A percentile compares a stretch with the other conserved stretches of the same genome.
These are phyloP conservation scores for Epinotia demarniana DNA, from an alignment of 2,888 invertebrate genomes.

Conservation along the genomic window DNA sequence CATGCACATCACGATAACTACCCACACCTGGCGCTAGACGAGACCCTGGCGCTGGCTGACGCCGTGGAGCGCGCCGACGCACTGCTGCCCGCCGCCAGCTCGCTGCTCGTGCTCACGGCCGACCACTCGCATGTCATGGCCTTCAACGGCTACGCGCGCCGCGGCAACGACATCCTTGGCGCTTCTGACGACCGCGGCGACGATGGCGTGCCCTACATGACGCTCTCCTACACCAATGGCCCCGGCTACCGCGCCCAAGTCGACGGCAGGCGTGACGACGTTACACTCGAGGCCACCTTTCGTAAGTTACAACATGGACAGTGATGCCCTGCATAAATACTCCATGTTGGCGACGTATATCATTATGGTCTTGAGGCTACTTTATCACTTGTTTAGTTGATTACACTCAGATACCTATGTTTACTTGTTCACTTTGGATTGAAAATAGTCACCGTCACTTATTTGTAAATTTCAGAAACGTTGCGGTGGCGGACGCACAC, in stretches of 20 bases:
- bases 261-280: slow-evolving; percentile 65
- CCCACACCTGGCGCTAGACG: slow-evolving; percentile 86
- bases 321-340: too few species aligned
- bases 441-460: too few species aligned
- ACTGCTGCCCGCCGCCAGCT: slow-evolving; percentile 80
- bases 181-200: slow-evolving; percentile 61
- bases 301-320: slow-evolving; percentile 43
- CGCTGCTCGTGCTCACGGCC: slow-evolving; percentile 90
- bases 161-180: slow-evolving; percentile 69
- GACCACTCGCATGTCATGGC: slow-evolving; percentile 91
- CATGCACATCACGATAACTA: slow-evolving; percentile 86
- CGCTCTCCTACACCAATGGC: slow-evolving; percentile 84
- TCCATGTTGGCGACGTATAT: too few species aligned
- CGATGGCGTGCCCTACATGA: slow-evolving; percentile 76
- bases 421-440: too few species aligned
- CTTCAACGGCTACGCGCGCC: slow-evolving; percentile 86
- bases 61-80: slow-evolving; percentile 79
- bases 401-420: too few species aligned
- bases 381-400: too few species aligned
- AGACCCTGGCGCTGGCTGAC: slow-evolving; percentile 86
- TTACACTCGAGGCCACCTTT: slow-evolving; percentile 55
- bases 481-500: slow-evolving; percentile 65
- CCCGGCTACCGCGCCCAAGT: slow-evolving; percentile 70
- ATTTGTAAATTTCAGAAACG: slow-evolving; percentile 48
- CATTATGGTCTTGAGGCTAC: too few species aligned